phyloP scores from a whole-genome alignment of 2,113 vertebrate species.

The Barbus barbus region DNA sequence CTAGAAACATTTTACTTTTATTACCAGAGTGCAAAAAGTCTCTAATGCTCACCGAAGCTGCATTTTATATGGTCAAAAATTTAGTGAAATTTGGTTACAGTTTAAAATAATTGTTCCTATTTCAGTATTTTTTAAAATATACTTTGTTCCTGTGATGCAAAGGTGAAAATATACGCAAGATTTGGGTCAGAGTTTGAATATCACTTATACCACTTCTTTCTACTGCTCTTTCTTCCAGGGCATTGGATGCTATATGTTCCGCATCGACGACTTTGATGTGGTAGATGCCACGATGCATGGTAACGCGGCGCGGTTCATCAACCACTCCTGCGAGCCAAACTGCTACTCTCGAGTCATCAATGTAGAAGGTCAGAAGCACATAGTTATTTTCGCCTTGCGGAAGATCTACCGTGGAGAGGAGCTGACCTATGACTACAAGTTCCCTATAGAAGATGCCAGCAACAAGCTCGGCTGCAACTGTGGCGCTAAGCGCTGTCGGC shows the following conservation, averaged over 20 bases:
- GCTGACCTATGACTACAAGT: slow-evolving; percentile 94
- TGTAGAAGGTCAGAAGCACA: slow-evolving; percentile 91
- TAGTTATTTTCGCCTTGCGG: slow-evolving; percentile 89
- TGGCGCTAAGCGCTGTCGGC: slow-evolving; percentile 86
- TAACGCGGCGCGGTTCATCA: slow-evolving; percentile 90
- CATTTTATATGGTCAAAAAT: too few species aligned
- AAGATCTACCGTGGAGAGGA: slow-evolving; percentile 91
- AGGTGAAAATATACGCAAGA: too few species aligned
- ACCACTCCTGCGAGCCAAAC: slow-evolving; percentile 95
- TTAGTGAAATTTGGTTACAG: too few species aligned
- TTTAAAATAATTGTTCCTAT: too few species aligned
- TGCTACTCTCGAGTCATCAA: slow-evolving; percentile 93
- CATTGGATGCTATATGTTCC: slow-evolving; percentile 95
- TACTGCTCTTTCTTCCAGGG: slow-evolving; percentile 69
- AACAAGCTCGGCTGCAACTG: slow-evolving; percentile 93
- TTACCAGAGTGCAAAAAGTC: too few species aligned
- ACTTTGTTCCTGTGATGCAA: too few species aligned
- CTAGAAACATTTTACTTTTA: too few species aligned
- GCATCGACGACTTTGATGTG: slow-evolving; percentile 92
- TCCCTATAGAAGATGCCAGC: slow-evolving; percentile 91
- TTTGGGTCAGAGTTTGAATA: background rate
- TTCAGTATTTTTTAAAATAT: too few species aligned
- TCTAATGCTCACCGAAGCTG: too few species aligned
- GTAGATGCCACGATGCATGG: slow-evolving; percentile 94
- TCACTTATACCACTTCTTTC: background rate